These are phyloP conservation scores for Bugula neritina DNA, from an alignment of 2,888 invertebrate species.

Conservation along the genomic window DNA sequence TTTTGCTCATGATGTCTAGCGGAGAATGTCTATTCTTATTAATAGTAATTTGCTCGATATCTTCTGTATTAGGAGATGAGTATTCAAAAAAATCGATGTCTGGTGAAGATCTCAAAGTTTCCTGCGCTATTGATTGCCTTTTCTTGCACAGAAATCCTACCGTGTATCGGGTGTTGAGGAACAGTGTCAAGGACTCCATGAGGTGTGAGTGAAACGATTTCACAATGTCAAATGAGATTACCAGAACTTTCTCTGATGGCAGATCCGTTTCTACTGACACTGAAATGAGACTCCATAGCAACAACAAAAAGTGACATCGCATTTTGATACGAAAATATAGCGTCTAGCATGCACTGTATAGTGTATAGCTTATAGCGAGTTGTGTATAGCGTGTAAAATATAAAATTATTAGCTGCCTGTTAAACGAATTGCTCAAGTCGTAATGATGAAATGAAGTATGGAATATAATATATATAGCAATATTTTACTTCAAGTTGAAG, in stretches of 20 bases:
- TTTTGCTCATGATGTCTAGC: not conserved
- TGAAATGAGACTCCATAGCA: no score
- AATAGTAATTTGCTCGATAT: not conserved
- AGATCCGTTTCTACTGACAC: no score
- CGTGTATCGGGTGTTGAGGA: not conserved
- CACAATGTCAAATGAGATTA: not conserved
- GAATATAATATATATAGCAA: no score
- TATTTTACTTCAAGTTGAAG: no score
- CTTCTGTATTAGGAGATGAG: not conserved
- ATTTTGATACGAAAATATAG: no score
- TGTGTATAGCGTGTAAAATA: no score
- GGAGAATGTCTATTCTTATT: not conserved
- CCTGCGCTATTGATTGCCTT: not conserved
- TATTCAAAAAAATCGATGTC: not conserved
- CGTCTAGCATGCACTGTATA: no score
- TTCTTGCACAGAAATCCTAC: not conserved
- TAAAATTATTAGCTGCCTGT: no score
- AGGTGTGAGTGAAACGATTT: conserved; percentile 15
- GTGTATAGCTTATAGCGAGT: no score
- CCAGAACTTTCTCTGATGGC: not conserved
- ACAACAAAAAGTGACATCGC: no score
- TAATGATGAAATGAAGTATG: no score
- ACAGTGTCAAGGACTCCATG: not conserved
- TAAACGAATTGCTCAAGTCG: no score
- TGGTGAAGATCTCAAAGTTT: not conserved